Evolutionary conservation across 2,797 vertebrate genomes (phyloP), one percentile per base, ranked within the genome.

Genomic region (Phoxinus dragarum): DNA sequence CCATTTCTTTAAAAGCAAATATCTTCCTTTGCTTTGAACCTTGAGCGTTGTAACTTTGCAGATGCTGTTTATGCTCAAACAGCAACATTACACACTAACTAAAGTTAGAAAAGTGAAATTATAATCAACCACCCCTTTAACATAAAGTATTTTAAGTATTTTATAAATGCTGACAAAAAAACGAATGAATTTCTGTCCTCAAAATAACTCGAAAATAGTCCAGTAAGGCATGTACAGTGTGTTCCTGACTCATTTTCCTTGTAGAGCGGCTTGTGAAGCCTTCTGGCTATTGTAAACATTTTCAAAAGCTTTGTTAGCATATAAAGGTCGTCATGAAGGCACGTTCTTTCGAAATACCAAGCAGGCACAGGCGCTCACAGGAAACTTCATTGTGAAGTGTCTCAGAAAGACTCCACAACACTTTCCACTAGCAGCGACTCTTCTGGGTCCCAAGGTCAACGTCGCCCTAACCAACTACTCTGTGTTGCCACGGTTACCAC

Each of bases 361-460:
- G 7, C 36, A 12, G 38, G 21, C 34, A 42, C 56, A 19, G 4
- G 6, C 17, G 4, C 10, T 59, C n/a, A 82, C 34, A 74, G 68
- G 49, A 19, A 17, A 47, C 68, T n/a, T 77, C n/a, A 54, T 61
- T 71, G 81, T 68, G 56, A 85, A 72, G 79, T 72, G 64, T 68
- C 54, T 44, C 42, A 56, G 38, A 61, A 76, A 69, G 38, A 44
- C 72, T 69, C 47, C 31, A 59, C 82, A 69, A 17, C 38, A 11
- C 56, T 71, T 49, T 82, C n/a, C 69, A 84, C 80, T 90, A 91
- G 84, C 90, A 86, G 86, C 86, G 36, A 89, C 88, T 88, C 91
- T 90, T 84, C 85, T 34, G 82, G 85, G 80, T 93, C 91, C 88
- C 93, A 95, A 95, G 94, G 94, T 94, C 93, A 93, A 67, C 86